Conservation (phyloP, 2,888 invertebrate species). For the Lasioglossum marginatum region DNA sequence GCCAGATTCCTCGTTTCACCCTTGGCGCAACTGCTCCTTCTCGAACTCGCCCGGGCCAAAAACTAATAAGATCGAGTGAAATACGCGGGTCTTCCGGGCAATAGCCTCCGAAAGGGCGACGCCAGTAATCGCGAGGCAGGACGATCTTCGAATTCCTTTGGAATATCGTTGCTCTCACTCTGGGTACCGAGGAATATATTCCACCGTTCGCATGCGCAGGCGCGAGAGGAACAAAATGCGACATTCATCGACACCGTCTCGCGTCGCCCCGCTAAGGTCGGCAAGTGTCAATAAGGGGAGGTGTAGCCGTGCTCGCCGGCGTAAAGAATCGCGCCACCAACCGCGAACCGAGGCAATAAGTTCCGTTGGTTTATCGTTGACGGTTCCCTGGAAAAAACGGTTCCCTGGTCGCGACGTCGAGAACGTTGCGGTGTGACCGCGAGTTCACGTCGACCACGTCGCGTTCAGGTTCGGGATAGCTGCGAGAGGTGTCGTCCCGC, state of each 20-base stretch:
- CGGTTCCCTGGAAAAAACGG: not conserved
- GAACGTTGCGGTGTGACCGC: conserved; percentile 9
- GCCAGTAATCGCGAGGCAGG: conserved; percentile 50
- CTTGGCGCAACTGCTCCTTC: conserved; percentile 48
- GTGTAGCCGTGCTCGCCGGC: conserved; percentile 40
- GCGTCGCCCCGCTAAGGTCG: conserved; percentile 76
- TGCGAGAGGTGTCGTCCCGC: conserved; percentile 30
- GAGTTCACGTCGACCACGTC: not conserved
- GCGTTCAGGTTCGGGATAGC: not conserved
- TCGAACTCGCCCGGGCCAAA: conserved; percentile 57
- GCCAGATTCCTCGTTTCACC: conserved; percentile 46
- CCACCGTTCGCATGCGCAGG: not conserved
- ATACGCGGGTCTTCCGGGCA: conserved; percentile 72
- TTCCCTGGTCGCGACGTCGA: not conserved
- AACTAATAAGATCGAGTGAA: conserved; percentile 73
- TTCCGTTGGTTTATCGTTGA: conserved; percentile 80
- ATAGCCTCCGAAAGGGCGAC: conserved; percentile 63
- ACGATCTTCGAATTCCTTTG: conserved; percentile 55
- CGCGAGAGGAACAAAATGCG: conserved; percentile 19
- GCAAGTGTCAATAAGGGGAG: conserved; percentile 71
- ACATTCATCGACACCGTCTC: conserved; percentile 68
- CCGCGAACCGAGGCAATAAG: conserved; percentile 79
- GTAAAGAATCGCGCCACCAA: conserved; percentile 71
- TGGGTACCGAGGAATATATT: not conserved
- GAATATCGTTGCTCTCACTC: conserved; percentile 11